Percentiles rank a stretch among this genome's conserved stretches.
phyloP scores from a whole-genome alignment of 2,797 vertebrate species.

The Chloroceryle amazona region DNA sequence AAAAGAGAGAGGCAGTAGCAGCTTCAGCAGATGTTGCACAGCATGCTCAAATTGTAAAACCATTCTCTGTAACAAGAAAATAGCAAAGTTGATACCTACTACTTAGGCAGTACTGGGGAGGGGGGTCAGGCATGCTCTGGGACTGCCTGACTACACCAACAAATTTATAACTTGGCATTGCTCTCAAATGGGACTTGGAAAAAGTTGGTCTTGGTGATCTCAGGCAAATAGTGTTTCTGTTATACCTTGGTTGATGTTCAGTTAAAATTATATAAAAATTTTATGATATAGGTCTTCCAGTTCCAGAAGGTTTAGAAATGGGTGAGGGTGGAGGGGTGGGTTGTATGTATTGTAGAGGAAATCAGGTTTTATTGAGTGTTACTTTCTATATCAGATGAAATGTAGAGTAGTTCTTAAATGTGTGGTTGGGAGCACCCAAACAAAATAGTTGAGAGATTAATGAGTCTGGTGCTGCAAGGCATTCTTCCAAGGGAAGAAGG shows the following conservation, averaged over 20 bases:
- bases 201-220: background rate
- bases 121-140: background rate
- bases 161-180: background rate
- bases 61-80: background rate
- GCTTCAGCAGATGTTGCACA: conserved; percentile 46
- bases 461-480: conserved; percentile 35
- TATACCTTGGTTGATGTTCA: background rate
- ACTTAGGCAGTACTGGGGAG: background rate
- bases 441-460: conserved; percentile 47
- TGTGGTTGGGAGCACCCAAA: conserved; percentile 14
- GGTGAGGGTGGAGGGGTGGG: fast-evolving
- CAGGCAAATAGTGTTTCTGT: background rate
- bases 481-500: conserved; percentile 40
- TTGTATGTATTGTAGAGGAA: background rate
- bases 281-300: background rate
- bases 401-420: background rate
- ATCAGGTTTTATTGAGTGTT: background rate
- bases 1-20: background rate
- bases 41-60: background rate
- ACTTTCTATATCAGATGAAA: background rate
- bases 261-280: background rate
- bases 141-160: background rate
- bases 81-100: background rate
- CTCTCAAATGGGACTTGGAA: background rate
- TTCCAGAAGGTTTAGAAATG: background rate